Evolutionary conservation across 2,888 invertebrate genomes (phyloP).

Genomic region (Formica aserva): DNA sequence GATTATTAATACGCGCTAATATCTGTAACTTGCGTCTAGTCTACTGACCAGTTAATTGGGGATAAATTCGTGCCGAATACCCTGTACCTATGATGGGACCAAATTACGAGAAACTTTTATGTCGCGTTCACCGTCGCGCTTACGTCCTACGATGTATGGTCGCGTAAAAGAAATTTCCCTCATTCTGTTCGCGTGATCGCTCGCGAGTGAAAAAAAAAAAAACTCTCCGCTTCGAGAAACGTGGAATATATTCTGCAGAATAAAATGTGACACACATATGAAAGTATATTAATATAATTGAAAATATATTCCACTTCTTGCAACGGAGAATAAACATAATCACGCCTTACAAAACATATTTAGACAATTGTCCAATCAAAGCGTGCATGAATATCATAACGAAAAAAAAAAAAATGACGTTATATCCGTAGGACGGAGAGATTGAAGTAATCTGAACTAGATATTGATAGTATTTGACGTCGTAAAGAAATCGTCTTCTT

Average conservation of each 20-base stretch:
- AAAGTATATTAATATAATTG: slow-evolving; percentile 53
- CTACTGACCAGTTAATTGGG: slow-evolving; percentile 72
- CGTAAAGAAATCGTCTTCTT: slow-evolving; percentile 1
- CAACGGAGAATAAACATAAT: slow-evolving; percentile 31
- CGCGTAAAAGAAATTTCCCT: slow-evolving; percentile 60
- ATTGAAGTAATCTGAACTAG: slow-evolving; percentile 27
- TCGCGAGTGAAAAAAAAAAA: slow-evolving; percentile 50
- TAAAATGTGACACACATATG: slow-evolving; percentile 34
- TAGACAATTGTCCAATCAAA: slow-evolving; percentile 19
- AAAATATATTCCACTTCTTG: slow-evolving; percentile 25
- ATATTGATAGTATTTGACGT: slow-evolving; percentile 38
- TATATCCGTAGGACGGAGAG: slow-evolving; percentile 37
- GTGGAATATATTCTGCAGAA: slow-evolving; percentile 40
- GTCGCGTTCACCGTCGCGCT: slow-evolving; percentile 76
- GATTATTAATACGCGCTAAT: slow-evolving; percentile 67
- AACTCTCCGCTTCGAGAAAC: slow-evolving; percentile 24
- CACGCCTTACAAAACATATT: slow-evolving; percentile 41
- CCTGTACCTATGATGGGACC: slow-evolving; percentile 84
- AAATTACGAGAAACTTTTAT: slow-evolving; percentile 75
- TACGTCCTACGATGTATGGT: slow-evolving; percentile 69
- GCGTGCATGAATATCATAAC: slow-evolving; percentile 38
- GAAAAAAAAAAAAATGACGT: neutral
- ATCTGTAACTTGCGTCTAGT: slow-evolving; percentile 66
- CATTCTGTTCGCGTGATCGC: slow-evolving; percentile 65
- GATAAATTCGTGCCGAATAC: slow-evolving; percentile 72